phyloP scores from a whole-genome alignment of 2,888 invertebrate species.

The Eupelmus urozonus region DNA sequence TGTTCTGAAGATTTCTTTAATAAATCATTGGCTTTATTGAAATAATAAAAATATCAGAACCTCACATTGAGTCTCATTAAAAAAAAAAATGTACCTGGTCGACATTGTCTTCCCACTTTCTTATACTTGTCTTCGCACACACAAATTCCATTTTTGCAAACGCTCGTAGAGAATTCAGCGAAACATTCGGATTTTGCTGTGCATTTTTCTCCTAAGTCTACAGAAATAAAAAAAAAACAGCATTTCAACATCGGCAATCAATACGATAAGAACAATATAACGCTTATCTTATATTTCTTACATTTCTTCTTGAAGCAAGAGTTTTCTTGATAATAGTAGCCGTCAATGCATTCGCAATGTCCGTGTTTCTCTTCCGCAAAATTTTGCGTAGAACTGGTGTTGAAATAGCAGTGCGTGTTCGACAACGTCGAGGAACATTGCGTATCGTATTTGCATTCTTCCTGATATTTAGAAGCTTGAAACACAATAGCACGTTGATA shows the following conservation, averaged over 20 bases:
- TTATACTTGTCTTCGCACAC: constrained; percentile 61
- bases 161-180: constrained; percentile 23
- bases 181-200: constrained; percentile 66
- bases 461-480: constrained; percentile 60
- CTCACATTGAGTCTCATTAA: too few relatives aligned
- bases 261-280: background rate
- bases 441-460: constrained; percentile 62
- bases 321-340: constrained; percentile 52
- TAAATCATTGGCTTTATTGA: too few relatives aligned
- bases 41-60: too few relatives aligned
- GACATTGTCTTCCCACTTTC: too few relatives aligned
- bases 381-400: background rate
- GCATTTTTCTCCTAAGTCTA: constrained; percentile 66
- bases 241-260: background rate
- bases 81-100: too few relatives aligned
- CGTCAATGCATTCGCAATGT: constrained; percentile 57
- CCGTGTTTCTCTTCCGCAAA: constrained; percentile 10
- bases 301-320: constrained; percentile 59
- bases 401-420: constrained; percentile 57
- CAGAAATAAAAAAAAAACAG: constrained; percentile 30
- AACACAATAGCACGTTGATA: too few relatives aligned
- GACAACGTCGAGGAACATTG: constrained; percentile 61
- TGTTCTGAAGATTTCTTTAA: too few relatives aligned
- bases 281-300: constrained; percentile 47
- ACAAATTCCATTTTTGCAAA: constrained; percentile 62